Conservation (phyloP, 2,113 vertebrate genomes). For the Plecturocebus donacophilus region DNA sequence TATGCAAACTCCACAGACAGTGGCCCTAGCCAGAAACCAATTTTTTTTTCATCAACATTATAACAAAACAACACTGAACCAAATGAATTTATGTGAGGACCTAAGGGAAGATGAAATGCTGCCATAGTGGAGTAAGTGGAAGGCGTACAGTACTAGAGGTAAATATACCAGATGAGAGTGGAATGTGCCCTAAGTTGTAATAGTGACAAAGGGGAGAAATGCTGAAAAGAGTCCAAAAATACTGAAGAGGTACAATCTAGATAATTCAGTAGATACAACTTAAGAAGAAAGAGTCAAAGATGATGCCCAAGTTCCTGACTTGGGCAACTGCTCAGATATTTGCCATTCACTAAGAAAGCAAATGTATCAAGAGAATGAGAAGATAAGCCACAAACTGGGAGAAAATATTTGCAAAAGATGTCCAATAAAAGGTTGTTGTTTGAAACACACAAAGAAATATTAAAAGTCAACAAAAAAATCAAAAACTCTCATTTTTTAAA, state of each 20-base stretch:
- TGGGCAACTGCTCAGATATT: neutral
- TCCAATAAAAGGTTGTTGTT: neutral
- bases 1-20: neutral
- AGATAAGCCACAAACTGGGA: neutral
- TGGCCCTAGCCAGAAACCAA: neutral
- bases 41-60: neutral
- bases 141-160: too few relatives aligned
- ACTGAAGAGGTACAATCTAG: neutral
- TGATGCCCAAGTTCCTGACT: neutral
- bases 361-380: neutral
- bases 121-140: neutral
- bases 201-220: neutral
- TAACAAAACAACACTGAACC: neutral
- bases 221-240: neutral
- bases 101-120: too few relatives aligned
- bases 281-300: neutral
- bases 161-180: neutral
- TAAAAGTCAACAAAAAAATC: neutral
- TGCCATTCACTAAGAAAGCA: neutral
- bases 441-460: neutral
- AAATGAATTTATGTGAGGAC: neutral
- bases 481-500: neutral
- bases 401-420: neutral
- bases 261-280: neutral
- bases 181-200: neutral